Conservation (phyloP, 2,797 vertebrate species). For the Cryptoprocta ferox region DNA sequence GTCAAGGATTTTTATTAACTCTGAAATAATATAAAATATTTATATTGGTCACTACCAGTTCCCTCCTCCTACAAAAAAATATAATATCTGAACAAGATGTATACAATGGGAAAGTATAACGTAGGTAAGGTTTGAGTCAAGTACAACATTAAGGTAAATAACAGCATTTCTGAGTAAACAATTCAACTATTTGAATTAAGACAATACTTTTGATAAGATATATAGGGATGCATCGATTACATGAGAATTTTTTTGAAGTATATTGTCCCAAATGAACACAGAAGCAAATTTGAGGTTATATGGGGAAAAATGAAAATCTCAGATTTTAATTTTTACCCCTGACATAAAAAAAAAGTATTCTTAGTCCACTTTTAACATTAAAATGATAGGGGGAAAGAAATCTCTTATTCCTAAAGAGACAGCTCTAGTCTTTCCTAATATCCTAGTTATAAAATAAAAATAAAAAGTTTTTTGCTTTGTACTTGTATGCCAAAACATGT, state of each 20-base stretch:
- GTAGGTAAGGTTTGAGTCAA: background rate
- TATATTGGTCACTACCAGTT: background rate
- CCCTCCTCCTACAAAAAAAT: background rate
- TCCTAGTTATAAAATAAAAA: background rate
- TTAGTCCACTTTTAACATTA: background rate
- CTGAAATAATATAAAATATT: slow-evolving; percentile 13
- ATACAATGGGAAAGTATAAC: background rate
- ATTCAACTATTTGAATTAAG: background rate
- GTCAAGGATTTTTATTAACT: slow-evolving; percentile 12
- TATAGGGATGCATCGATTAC: background rate
- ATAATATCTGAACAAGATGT: background rate
- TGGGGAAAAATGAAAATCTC: background rate
- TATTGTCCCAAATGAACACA: background rate
- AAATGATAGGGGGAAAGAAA: background rate
- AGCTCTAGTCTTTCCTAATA: background rate
- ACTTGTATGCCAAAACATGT: background rate
- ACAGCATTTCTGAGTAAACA: background rate
- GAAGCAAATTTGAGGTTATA: background rate
- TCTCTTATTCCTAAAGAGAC: background rate
- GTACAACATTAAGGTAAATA: background rate
- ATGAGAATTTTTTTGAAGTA: background rate
- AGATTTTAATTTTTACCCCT: slow-evolving; percentile 4
- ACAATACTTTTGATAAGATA: background rate
- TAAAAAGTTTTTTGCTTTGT: background rate
- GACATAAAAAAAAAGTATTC: background rate